Conservation (phyloP, 2,113 vertebrate genomes). For the Rhagologus leucostigma region DNA sequence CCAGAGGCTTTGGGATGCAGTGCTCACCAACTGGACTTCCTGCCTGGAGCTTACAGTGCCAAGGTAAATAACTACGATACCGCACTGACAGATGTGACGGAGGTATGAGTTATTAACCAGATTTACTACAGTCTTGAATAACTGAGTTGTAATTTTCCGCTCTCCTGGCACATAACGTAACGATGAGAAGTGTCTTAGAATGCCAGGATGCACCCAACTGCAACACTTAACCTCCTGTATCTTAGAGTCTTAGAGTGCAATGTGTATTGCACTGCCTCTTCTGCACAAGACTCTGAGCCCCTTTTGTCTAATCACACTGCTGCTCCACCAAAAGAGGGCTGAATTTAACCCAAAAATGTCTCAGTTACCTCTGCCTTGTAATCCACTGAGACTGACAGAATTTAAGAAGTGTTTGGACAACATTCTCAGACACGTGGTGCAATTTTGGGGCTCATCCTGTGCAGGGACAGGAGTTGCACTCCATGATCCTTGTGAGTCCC, state of each 20-base stretch:
- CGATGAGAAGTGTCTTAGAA: rapidly evolving
- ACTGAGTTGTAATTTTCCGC: background rate
- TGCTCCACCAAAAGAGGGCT: background rate
- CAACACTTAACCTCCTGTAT: background rate
- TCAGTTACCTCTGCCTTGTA: background rate
- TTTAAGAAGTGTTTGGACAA: background rate
- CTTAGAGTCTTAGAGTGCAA: background rate
- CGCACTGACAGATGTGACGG: background rate
- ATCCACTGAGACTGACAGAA: background rate
- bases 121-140: background rate
- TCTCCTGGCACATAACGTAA: background rate
- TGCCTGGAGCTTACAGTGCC: background rate
- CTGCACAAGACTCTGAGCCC: background rate
- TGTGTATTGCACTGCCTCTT: background rate
- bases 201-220: background rate
- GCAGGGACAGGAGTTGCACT: background rate
- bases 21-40: background rate
- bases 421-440: background rate
- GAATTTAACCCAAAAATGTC: background rate
- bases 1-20: background rate
- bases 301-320: background rate
- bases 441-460: background rate
- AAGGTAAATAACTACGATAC: background rate
- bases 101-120: background rate
- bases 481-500: background rate